Conservation (phyloP, 2,113 vertebrate species). For the Capra hircus region DNA sequence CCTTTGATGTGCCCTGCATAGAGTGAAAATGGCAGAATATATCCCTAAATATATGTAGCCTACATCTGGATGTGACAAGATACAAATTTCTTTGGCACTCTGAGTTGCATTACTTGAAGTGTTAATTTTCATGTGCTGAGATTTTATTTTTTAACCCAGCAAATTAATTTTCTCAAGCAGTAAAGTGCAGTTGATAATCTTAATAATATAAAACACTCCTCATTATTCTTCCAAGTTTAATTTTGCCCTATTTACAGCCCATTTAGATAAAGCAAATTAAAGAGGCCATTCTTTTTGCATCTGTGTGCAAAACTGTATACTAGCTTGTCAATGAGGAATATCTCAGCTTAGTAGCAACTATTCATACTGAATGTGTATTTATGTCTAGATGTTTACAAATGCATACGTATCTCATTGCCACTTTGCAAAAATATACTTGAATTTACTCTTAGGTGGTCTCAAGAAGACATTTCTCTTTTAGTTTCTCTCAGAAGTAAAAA, state of each 20-base stretch:
- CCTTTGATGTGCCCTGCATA: background rate
- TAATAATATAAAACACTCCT: conserved; percentile 53
- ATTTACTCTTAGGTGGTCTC: conserved; percentile 54
- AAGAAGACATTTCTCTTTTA: conserved; percentile 69
- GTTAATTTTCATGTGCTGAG: conserved; percentile 43
- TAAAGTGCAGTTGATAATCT: conserved; percentile 41
- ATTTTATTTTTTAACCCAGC: background rate
- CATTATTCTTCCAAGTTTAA: conserved; percentile 67
- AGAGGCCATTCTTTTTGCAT: background rate
- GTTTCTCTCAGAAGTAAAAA: conserved; percentile 77
- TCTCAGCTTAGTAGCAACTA: background rate
- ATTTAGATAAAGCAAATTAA: conserved; percentile 63
- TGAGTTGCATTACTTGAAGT: conserved; percentile 1
- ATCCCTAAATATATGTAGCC: background rate
- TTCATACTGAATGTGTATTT: background rate
- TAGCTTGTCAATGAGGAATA: conserved; percentile 34
- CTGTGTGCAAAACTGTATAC: background rate
- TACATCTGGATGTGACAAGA: background rate
- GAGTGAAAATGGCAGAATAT: background rate
- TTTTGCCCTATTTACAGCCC: conserved; percentile 51
- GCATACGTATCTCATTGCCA: background rate
- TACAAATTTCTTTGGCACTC: conserved; percentile 8
- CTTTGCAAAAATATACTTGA: conserved; percentile 67
- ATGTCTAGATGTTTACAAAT: background rate
- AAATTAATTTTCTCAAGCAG: conserved; percentile 59